Conservation (phyloP, 2,888 invertebrate genomes). For the Conistra vaccinii region DNA sequence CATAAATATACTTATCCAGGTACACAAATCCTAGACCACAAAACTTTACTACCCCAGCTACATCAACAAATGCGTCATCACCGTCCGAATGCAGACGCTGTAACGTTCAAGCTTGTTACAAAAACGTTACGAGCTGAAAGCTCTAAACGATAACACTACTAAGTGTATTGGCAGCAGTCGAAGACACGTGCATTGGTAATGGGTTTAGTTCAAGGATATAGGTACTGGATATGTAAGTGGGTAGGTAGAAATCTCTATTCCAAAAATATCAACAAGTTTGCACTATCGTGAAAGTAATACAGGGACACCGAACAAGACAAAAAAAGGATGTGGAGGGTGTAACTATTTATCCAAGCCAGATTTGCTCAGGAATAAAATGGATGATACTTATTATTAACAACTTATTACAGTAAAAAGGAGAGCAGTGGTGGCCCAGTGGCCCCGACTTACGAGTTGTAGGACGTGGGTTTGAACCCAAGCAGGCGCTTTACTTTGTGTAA, state of each 20-base stretch:
- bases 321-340: not conserved
- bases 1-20: not conserved
- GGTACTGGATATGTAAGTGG: not conserved
- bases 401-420: not conserved
- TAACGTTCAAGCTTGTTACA: slow-evolving; percentile 34
- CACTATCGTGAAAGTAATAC: no score
- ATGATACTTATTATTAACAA: not conserved
- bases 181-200: slow-evolving; percentile 36
- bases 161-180: slow-evolving; percentile 50
- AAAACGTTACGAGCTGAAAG: slow-evolving; percentile 45
- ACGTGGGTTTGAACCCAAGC: no score
- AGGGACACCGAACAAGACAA: no score
- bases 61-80: slow-evolving; percentile 38
- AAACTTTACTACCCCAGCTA: slow-evolving; percentile 28
- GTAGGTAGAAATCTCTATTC: not conserved
- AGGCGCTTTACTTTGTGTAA: no score
- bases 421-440: no score
- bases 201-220: slow-evolving; percentile 11
- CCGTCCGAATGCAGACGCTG: slow-evolving; percentile 5
- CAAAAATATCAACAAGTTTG: not conserved
- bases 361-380: not conserved
- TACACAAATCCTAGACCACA: slow-evolving; percentile 17
- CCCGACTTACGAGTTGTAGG: no score
- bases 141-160: slow-evolving; percentile 44
- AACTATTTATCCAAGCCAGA: not conserved